A percentile compares a stretch with the other conserved stretches of the same genome.
phyloP scores from a whole-genome alignment of 2,888 invertebrate species.

The Pandemis cinnamomeana region DNA sequence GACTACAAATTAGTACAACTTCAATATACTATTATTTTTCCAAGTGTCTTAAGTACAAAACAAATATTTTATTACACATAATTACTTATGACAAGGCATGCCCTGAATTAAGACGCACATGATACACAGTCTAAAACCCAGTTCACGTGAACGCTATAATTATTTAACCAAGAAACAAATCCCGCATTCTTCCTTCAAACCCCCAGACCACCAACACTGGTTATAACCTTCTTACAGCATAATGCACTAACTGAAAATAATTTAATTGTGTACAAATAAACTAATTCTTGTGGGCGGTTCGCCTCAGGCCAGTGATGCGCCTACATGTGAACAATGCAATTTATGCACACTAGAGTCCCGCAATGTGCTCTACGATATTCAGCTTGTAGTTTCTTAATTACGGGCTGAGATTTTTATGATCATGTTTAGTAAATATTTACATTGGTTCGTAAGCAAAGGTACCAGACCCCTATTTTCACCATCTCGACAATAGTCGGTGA shows the following conservation, averaged over 20 bases:
- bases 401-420: conserved; percentile 23
- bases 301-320: conserved; percentile 37
- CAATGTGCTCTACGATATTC: conserved; percentile 29
- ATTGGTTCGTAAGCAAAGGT: too few species aligned
- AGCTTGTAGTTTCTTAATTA: conserved; percentile 37
- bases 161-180: conserved; percentile 21
- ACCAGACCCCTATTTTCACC: too few species aligned
- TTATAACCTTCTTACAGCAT: conserved; percentile 39
- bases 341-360: conserved; percentile 40
- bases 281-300: conserved; percentile 38
- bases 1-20: too few species aligned
- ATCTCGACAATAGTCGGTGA: too few species aligned
- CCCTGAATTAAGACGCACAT: background rate
- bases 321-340: conserved; percentile 51
- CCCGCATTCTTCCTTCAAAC: conserved; percentile 31
- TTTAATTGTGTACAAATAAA: conserved; percentile 42
- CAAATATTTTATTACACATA: too few species aligned
- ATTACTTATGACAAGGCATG: background rate
- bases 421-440: background rate
- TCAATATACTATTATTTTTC: too few species aligned
- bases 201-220: conserved; percentile 40
- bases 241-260: conserved; percentile 42
- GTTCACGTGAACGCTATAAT: conserved; percentile 3
- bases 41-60: too few species aligned
- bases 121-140: background rate